Evolutionary conservation across 2,888 invertebrate species (phyloP), one percentile per base, ranked within the genome.

Genomic region (Perithous albicinctus): DNA sequence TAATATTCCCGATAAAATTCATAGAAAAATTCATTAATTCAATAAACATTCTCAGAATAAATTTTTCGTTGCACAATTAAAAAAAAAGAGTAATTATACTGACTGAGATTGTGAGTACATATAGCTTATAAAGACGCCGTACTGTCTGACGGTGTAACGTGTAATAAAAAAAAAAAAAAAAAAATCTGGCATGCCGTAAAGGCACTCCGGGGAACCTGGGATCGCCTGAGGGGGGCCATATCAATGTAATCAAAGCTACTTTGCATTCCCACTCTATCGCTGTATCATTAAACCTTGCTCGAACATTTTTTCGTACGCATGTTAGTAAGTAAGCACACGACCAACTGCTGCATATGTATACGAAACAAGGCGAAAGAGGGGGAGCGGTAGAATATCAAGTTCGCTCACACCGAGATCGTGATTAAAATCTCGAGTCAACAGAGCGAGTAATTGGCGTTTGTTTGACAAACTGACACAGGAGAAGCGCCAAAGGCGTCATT

Each of bases 371-470:
- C 54, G 38, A 35, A 23, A 6, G 15, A n/a, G 29, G 69, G 23
- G 54, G n/a, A n/a, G n/a, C n/a, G 48, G 51, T 48, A 46, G 70
- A 51, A 56, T 78, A 73, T 64, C 35, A 67, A 73, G 78, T 38
- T 67, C 29, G 66, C 67, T 15, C 26, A 69, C 46, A 67, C 59
- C 12, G 26, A 23, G 56, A 66, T 56, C 41, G 54, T 69, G 80
- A 80, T 80, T 69, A 70, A 64, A 80, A 80, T 80, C 80, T 70
- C 64, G 46, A 75, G 46, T 64, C 75, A 75, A 75, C 80, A 29
- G 56, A 75, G 69, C 75, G 80, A 56, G 63, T 64, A 70, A 75
- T 70, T 69, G 54, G 29, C 35, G 56, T 78, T 78, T 46, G 64
- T 66, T 72, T 35, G 70, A 72, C 15, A 64, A 56, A n/a, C n/a